A percentile compares a stretch with the other conserved stretches of the same genome.
phyloP scores from a whole-genome alignment of 2,888 invertebrate genomes.

The Mycalesis mineus region DNA sequence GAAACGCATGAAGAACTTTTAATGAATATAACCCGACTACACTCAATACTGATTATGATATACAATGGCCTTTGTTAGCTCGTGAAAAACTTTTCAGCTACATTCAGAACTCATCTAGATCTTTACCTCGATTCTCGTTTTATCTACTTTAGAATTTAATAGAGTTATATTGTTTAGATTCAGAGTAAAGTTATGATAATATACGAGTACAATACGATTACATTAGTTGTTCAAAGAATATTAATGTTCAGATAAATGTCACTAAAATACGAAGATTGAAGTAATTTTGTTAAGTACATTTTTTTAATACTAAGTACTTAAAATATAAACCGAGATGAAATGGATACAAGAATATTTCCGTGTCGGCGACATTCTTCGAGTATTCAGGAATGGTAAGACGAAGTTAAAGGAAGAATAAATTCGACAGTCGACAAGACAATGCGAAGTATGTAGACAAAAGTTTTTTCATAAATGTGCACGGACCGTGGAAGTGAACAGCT shows the following conservation, averaged over 20 bases:
- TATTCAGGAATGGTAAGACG: constrained; percentile 29
- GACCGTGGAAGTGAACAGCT: constrained; percentile 61
- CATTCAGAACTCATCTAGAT: background rate
- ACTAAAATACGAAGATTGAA: background rate
- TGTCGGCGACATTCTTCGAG: constrained; percentile 17
- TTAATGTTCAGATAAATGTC: too few relatives aligned
- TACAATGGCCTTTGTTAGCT: background rate
- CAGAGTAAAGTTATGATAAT: too few relatives aligned
- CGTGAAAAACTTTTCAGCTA: background rate
- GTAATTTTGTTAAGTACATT: background rate
- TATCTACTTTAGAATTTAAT: too few relatives aligned
- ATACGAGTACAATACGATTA: too few relatives aligned
- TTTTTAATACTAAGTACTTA: too few relatives aligned
- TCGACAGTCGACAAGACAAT: constrained; percentile 56
- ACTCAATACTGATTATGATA: constrained; percentile 1
- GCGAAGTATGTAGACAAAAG: constrained; percentile 64
- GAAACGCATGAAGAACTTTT: constrained; percentile 18
- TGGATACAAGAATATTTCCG: constrained; percentile 13
- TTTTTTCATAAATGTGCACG: constrained; percentile 75
- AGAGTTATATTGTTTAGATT: too few relatives aligned
- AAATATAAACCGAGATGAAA: background rate
- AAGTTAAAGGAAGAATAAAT: constrained; percentile 45
- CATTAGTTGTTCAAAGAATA: too few relatives aligned
- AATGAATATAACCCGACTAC: constrained; percentile 1
- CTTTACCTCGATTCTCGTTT: background rate